phyloP scores from a whole-genome alignment of 2,113 vertebrate genomes.

The Grammomys surdaster region DNA sequence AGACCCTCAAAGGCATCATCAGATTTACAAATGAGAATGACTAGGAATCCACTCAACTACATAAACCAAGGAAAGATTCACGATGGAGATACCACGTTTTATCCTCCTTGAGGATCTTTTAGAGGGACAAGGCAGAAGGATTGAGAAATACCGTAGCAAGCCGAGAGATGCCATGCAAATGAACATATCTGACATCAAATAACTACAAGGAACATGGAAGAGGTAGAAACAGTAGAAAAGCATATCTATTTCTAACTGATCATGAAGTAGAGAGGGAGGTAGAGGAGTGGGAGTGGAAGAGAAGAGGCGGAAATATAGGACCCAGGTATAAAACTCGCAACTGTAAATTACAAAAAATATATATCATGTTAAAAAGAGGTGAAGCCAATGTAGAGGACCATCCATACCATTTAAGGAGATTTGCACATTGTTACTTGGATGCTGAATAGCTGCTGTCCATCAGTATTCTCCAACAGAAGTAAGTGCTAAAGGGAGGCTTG shows the following conservation, averaged over 20 bases:
- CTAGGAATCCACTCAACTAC: neutral
- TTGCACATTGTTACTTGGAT: neutral
- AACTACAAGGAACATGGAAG: neutral
- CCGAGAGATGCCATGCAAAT: neutral
- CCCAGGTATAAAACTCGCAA: neutral
- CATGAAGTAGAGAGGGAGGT: neutral
- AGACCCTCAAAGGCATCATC: neutral
- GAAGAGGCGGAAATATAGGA: neutral
- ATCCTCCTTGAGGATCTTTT: neutral
- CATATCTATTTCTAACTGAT: neutral
- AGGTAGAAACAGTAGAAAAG: neutral
- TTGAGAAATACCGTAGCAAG: neutral
- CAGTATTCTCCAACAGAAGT: neutral
- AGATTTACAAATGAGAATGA: neutral
- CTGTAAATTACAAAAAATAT: neutral
- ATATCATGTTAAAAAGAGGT: neutral
- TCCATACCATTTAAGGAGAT: neutral
- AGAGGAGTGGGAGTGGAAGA: fast-evolving
- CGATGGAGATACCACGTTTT: neutral
- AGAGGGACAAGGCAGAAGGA: neutral
- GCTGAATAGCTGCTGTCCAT: neutral
- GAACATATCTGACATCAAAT: neutral
- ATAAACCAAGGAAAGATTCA: conserved; percentile 21
- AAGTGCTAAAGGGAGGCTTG: too few relatives aligned
- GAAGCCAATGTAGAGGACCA: neutral